Evolutionary conservation across 2,888 invertebrate genomes (phyloP).

Genomic region (Anodontia alba): DNA sequence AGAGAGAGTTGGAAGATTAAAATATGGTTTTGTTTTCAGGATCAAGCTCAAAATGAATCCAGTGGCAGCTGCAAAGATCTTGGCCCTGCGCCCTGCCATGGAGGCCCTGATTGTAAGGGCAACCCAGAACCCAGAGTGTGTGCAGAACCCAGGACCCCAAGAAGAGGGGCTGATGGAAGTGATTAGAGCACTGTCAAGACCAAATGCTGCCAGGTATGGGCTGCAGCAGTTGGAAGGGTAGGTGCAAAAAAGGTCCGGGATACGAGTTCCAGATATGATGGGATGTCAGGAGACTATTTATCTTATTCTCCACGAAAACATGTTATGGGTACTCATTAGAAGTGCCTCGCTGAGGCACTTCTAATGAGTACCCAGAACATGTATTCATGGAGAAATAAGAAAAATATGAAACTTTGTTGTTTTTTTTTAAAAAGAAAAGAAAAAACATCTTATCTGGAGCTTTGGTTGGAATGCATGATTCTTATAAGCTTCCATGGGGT

Average conservation of each 20-base stretch:
- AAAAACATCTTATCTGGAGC: too few relatives aligned
- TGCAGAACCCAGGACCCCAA: constrained; percentile 90
- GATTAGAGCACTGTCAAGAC: constrained; percentile 90
- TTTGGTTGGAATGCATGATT: too few relatives aligned
- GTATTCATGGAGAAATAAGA: too few relatives aligned
- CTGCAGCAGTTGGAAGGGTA: constrained; percentile 59
- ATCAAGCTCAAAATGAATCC: constrained; percentile 95
- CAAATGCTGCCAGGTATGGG: constrained; percentile 88
- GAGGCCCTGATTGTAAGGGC: constrained; percentile 93
- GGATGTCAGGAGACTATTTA: neutral
- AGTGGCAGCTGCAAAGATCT: constrained; percentile 91
- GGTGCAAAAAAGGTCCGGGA: neutral
- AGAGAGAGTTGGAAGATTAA: too few relatives aligned
- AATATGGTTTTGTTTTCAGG: constrained; percentile 84
- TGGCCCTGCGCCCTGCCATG: constrained; percentile 94
- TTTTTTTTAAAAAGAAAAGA: too few relatives aligned
- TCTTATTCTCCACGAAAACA: neutral
- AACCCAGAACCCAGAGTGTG: constrained; percentile 92
- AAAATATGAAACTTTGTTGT: too few relatives aligned
- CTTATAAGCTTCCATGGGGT: too few relatives aligned
- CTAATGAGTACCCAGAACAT: neutral
- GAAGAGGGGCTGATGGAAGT: constrained; percentile 88
- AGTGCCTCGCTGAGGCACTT: too few relatives aligned
- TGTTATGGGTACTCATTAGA: neutral
- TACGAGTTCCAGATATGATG: neutral